Evolutionary conservation across 2,888 invertebrate genomes (phyloP).

Genomic region (Melieria omissa): DNA sequence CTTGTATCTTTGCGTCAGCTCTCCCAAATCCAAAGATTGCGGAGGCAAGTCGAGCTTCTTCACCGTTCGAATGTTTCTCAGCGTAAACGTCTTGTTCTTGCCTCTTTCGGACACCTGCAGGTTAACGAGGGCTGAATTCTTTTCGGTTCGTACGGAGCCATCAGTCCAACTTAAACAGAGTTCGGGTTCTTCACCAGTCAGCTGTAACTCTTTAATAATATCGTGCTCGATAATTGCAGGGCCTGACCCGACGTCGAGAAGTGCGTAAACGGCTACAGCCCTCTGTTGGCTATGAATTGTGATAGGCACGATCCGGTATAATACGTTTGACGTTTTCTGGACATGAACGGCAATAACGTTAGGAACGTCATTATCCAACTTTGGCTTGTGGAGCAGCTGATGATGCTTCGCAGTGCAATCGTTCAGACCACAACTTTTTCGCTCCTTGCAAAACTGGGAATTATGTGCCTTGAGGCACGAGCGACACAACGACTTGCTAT

Average conservation of each 20-base stretch:
- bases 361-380: too few species aligned
- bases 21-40: conserved; percentile 32
- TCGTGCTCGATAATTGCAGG: conserved; percentile 30
- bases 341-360: conserved; percentile 9
- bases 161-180: conserved; percentile 37
- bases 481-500: conserved; percentile 23
- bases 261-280: conserved; percentile 26
- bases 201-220: conserved; percentile 10
- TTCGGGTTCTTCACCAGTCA: conserved; percentile 16
- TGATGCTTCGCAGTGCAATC: conserved; percentile 26
- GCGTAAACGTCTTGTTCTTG: conserved; percentile 25
- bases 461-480: too few species aligned
- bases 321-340: conserved; percentile 24
- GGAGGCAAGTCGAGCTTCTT: conserved; percentile 35
- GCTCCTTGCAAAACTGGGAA: conserved; percentile 16
- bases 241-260: conserved; percentile 35
- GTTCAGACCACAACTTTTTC: neutral
- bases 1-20: conserved; percentile 29
- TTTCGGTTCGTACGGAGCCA: conserved; percentile 31
- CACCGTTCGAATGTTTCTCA: conserved; percentile 29
- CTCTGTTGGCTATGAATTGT: conserved; percentile 18
- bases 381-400: conserved; percentile 25
- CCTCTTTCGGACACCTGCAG: conserved; percentile 23
- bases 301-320: conserved; percentile 34
- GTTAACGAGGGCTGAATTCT: conserved; percentile 24